A percentile compares a stretch with the other conserved stretches of the same genome.
These are phyloP conservation scores for Philopedon plagiatum DNA, from an alignment of 2,888 invertebrate genomes.

Conservation along the genomic window DNA sequence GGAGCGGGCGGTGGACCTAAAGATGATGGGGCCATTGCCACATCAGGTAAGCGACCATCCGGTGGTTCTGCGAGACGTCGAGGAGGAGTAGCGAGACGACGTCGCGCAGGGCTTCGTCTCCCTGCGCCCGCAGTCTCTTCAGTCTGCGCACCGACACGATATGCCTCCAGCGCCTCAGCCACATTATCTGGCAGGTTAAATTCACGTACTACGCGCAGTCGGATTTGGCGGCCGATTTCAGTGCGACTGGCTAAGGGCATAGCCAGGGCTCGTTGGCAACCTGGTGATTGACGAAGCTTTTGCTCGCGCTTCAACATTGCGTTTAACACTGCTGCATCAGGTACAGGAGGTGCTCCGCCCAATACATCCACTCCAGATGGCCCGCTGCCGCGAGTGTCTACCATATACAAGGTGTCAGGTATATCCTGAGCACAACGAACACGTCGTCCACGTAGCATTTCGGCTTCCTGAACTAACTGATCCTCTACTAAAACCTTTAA, in stretches of 20 bases:
- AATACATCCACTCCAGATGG: constrained; percentile 76
- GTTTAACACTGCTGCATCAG: constrained; percentile 82
- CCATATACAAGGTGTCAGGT: constrained; percentile 96
- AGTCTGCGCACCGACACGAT: constrained; percentile 43
- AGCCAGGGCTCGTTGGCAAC: constrained; percentile 84
- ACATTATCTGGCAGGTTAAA: constrained; percentile 93
- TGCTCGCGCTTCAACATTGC: constrained; percentile 89
- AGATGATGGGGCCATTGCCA: constrained; percentile 90
- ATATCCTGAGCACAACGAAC: constrained; percentile 84
- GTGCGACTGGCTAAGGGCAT: constrained; percentile 83
- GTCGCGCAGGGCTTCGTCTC: constrained; percentile 67
- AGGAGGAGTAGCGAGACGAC: constrained; percentile 58
- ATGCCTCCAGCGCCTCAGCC: constrained; percentile 78
- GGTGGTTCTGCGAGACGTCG: constrained; percentile 68
- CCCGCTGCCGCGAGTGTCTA: constrained; percentile 62
- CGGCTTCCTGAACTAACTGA: constrained; percentile 83
- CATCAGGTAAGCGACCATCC: constrained; percentile 88
- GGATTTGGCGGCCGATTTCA: constrained; percentile 83
- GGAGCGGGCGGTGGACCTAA: constrained; percentile 66
- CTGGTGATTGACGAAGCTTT: constrained; percentile 84
- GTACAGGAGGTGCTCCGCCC: constrained; percentile 79
- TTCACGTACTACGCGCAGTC: constrained; percentile 92
- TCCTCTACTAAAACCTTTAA: constrained; percentile 91
- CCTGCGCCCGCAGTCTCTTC: constrained; percentile 39
- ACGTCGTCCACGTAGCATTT: constrained; percentile 63